Evolutionary conservation across 2,113 vertebrate species (phyloP).

Genomic region (Emydura subglobosa): DNA sequence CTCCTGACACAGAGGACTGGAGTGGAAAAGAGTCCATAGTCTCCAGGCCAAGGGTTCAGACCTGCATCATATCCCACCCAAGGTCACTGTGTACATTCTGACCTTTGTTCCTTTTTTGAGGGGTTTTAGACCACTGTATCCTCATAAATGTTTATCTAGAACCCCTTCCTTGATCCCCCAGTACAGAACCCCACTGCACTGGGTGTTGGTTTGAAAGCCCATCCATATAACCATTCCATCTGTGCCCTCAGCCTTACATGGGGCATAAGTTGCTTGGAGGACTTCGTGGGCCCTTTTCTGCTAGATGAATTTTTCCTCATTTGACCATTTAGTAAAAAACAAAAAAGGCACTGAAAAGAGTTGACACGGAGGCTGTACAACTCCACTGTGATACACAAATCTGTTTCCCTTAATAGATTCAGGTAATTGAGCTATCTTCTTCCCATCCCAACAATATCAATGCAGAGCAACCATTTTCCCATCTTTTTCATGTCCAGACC

Average conservation of each 20-base stretch:
- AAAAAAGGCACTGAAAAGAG: neutral
- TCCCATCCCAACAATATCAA: neutral
- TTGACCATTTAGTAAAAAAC: neutral
- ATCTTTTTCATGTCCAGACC: neutral
- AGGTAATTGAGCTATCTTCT: neutral
- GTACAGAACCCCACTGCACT: neutral
- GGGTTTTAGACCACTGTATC: neutral
- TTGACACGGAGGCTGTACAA: neutral
- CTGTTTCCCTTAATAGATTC: neutral
- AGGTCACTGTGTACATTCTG: neutral
- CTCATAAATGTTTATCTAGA: neutral
- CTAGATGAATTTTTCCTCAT: neutral
- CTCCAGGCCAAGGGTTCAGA: neutral
- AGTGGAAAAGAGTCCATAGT: no score
- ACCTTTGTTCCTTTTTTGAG: neutral
- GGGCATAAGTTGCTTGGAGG: neutral
- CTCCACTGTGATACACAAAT: neutral
- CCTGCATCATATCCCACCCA: neutral
- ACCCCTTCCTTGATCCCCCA: neutral
- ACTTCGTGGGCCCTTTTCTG: neutral
- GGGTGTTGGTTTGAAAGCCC: neutral
- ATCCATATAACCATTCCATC: neutral
- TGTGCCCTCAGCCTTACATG: neutral
- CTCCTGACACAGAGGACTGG: neutral
- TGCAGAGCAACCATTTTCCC: neutral